Conservation (phyloP, 2,888 invertebrate genomes). For the Nymphalis c-album region DNA sequence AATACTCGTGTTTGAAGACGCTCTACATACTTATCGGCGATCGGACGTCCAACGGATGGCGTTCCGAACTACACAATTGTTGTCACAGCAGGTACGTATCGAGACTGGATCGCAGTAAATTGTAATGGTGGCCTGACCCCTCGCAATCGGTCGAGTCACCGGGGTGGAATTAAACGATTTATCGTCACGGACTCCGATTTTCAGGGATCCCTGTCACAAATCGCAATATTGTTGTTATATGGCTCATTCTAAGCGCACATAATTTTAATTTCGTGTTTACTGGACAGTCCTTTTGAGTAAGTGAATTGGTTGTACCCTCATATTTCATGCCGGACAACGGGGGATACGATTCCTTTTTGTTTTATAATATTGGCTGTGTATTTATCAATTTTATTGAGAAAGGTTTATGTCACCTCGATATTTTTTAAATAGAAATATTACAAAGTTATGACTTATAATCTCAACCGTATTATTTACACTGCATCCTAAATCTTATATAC, state of each 20-base stretch:
- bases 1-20: slow-evolving; percentile 39
- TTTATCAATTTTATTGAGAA: background rate
- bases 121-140: slow-evolving; percentile 66
- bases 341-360: slow-evolving; percentile 14
- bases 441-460: too few species aligned
- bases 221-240: slow-evolving; percentile 60
- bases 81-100: slow-evolving; percentile 45
- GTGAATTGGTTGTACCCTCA: slow-evolving; percentile 27
- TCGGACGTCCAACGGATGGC: slow-evolving; percentile 46
- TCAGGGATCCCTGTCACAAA: slow-evolving; percentile 59
- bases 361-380: slow-evolving; percentile 19
- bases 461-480: too few species aligned
- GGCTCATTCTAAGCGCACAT: slow-evolving; percentile 27
- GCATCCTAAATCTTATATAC: too few species aligned
- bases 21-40: slow-evolving; percentile 46
- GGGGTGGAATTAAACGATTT: slow-evolving; percentile 78
- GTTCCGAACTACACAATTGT: slow-evolving; percentile 55
- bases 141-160: slow-evolving; percentile 72
- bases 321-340: slow-evolving; percentile 23
- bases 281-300: slow-evolving; percentile 26
- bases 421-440: too few species aligned
- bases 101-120: slow-evolving; percentile 62
- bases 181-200: slow-evolving; percentile 71
- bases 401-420: background rate
- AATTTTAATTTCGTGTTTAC: slow-evolving; percentile 23